Evolutionary conservation across 2,888 invertebrate species (phyloP), one percentile per base, ranked within the genome.

Genomic region (Chouioia cunea): DNA sequence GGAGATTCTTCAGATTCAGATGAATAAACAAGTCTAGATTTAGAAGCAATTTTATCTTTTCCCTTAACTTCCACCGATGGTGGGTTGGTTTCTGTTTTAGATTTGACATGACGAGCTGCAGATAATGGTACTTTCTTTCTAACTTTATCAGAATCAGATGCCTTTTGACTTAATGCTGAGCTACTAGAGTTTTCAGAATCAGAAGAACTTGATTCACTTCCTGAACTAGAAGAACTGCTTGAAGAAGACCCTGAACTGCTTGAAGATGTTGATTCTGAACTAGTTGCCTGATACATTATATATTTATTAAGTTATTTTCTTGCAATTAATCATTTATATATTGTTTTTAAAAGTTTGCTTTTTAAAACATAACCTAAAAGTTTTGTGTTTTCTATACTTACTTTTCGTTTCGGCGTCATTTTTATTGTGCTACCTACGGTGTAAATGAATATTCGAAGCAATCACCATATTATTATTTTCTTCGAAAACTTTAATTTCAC

Each of bases 391-490:
- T 66, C 15, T 66, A 4, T 27, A 76, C 77, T 62, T 79, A 82
- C 84, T 79, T 84, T 84, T 71, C 84, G 81, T 77, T 84, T 84
- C 10, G 84, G 84, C 67, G 83, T 84, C 84, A 84, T 84, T 73
- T 75, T 80, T 72, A 62, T 62, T 69, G 47, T 71, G 70, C 68
- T 75, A 74, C 67, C 75, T 75, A 69, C 48, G 58, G 47, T 16
- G 44, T 57, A 44, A 18, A 56, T 65, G 64, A 66, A 64, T 56
- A 68, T 63, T 70, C 69, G 50, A 23, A 62, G 71, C 67, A 44
- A 59, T 54, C 73, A 69, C 74, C 56, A 65, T 70, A 65, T 46
- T 16, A 56, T 56, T 66, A 71, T 75, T 70, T 66, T 56, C 59
- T 70, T 65, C 66, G 46, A 46, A 62, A 59, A 36, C 20, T 46